phyloP scores from a whole-genome alignment of 2,113 vertebrate species.

The Halcyon malimbica region DNA sequence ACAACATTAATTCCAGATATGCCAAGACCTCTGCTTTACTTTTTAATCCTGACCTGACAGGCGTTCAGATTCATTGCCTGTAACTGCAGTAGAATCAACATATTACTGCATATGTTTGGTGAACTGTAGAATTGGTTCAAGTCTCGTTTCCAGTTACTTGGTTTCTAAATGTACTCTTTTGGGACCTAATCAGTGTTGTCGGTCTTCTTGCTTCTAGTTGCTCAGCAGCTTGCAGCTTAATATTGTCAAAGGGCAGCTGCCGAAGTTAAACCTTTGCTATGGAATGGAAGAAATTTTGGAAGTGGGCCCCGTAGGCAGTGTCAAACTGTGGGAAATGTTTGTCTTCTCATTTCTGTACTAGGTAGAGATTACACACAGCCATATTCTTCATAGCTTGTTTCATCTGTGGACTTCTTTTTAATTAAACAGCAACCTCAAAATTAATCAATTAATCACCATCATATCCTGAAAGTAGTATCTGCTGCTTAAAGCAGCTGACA shows the following conservation, averaged over 20 bases:
- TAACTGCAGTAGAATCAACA: slow-evolving; percentile 27
- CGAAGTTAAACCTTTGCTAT: not conserved
- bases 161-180: slow-evolving; percentile 48
- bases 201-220: slow-evolving; percentile 53
- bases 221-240: slow-evolving; percentile 44
- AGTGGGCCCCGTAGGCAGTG: not conserved
- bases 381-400: not conserved
- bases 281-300: not conserved
- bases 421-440: not conserved
- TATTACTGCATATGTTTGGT: slow-evolving; percentile 46
- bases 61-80: slow-evolving; percentile 14
- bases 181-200: slow-evolving; percentile 30
- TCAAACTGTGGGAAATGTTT: not conserved
- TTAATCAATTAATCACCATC: not conserved
- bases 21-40: slow-evolving; percentile 35
- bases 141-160: slow-evolving; percentile 50
- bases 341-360: not conserved
- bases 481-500: not conserved
- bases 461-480: not conserved
- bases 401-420: not conserved
- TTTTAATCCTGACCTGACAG: slow-evolving; percentile 48
- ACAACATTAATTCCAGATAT: not conserved
- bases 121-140: slow-evolving; percentile 58
- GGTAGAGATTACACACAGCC: not conserved
- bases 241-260: not conserved